These are phyloP conservation scores for Stigmatopora argus DNA, from an alignment of 2,113 vertebrate species.

Conservation along the genomic window DNA sequence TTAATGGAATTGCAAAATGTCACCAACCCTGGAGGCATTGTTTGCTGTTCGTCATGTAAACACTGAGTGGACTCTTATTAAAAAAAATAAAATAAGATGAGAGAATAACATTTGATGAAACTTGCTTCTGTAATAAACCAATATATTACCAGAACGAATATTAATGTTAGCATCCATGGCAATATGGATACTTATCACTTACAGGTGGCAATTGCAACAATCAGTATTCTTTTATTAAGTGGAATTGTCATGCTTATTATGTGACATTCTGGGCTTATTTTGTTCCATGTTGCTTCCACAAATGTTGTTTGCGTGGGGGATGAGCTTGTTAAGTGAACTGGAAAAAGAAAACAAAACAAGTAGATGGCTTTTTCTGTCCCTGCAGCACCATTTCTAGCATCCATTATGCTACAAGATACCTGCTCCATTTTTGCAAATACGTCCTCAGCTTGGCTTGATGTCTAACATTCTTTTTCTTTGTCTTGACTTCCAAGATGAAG, in stretches of 20 bases:
- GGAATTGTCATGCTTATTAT: not conserved
- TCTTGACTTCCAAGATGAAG: slow-evolving; percentile 78
- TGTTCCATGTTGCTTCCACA: slow-evolving; percentile 27
- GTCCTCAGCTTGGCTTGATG: slow-evolving; percentile 1
- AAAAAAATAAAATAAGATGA: slow-evolving; percentile 1
- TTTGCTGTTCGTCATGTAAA: slow-evolving; percentile 12
- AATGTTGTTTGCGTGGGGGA: slow-evolving; percentile 16
- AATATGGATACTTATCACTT: not conserved
- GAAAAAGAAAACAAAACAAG: slow-evolving; percentile 42
- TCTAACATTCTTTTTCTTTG: not conserved
- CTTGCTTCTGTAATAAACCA: not conserved
- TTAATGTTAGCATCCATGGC: not conserved
- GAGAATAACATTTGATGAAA: not conserved
- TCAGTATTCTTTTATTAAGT: not conserved
- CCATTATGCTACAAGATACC: slow-evolving; percentile 22
- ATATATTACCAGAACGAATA: not conserved
- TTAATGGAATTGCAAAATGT: slow-evolving; percentile 20
- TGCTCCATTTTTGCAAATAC: slow-evolving; percentile 14
- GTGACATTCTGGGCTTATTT: slow-evolving; percentile 20
- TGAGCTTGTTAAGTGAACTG: slow-evolving; percentile 45
- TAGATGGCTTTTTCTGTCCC: slow-evolving; percentile 41
- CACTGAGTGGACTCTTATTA: slow-evolving; percentile 1
- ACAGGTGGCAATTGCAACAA: not conserved
- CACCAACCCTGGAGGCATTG: slow-evolving; percentile 13
- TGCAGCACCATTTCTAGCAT: slow-evolving; percentile 34